phyloP scores from a whole-genome alignment of 2,888 invertebrate genomes.

The Microchrysa polita region DNA sequence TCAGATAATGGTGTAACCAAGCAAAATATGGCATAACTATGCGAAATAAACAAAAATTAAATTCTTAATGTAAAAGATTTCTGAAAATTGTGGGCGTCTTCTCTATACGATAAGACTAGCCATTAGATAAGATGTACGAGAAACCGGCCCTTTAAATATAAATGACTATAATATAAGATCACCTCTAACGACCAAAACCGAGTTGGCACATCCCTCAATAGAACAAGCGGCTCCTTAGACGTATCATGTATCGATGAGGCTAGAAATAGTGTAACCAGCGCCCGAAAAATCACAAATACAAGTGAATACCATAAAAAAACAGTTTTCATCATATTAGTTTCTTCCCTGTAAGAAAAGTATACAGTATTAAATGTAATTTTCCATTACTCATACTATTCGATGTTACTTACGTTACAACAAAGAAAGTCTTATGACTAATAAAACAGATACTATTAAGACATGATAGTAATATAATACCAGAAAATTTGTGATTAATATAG shows the following conservation, averaged over 20 bases:
- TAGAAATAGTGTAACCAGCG: conserved; percentile 66
- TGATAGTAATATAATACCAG: conserved; percentile 72
- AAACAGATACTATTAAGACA: conserved; percentile 78
- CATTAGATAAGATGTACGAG: too few relatives aligned
- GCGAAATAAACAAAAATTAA: too few relatives aligned
- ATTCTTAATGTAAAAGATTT: too few relatives aligned
- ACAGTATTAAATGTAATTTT: background rate
- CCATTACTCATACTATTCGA: too few relatives aligned
- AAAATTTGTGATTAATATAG: too few relatives aligned
- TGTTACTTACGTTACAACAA: conserved; percentile 58
- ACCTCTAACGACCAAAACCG: conserved; percentile 57
- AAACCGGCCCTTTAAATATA: too few relatives aligned
- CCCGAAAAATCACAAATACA: conserved; percentile 65
- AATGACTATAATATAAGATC: too few relatives aligned
- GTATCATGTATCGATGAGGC: conserved; percentile 67
- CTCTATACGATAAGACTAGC: too few relatives aligned
- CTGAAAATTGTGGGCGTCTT: too few relatives aligned
- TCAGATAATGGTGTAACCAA: too few relatives aligned
- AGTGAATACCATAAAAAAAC: conserved; percentile 68
- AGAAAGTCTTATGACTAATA: conserved; percentile 76
- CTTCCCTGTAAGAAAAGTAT: conserved; percentile 52
- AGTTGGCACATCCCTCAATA: conserved; percentile 64
- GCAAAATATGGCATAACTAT: too few relatives aligned
- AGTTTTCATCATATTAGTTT: conserved; percentile 62
- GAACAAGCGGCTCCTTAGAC: conserved; percentile 64